phyloP scores from a whole-genome alignment of 2,888 invertebrate genomes.

The Spicauda simplicius region DNA sequence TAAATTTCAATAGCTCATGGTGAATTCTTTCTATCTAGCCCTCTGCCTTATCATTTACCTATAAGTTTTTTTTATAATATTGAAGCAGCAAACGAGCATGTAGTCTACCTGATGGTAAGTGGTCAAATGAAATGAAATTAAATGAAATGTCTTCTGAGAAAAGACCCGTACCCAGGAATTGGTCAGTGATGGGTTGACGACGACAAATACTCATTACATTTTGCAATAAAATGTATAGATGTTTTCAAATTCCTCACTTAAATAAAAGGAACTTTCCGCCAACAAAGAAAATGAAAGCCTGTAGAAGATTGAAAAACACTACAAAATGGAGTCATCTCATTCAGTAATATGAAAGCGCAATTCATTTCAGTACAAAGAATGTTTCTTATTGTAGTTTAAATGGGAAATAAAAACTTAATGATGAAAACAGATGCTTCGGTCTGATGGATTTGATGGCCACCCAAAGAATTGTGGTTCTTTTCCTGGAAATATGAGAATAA shows the following conservation, averaged over 20 bases:
- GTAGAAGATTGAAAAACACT: conserved; percentile 32
- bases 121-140: no score
- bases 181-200: no score
- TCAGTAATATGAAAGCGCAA: conserved; percentile 28
- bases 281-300: conserved; percentile 36
- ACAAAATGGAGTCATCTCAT: conserved; percentile 25
- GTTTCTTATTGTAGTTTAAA: conserved; percentile 10
- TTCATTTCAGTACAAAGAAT: conserved; percentile 29
- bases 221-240: no score
- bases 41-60: no score
- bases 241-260: conserved; percentile 16
- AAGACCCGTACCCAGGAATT: no score
- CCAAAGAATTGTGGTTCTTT: background rate
- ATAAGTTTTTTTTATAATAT: no score
- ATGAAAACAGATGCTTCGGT: conserved; percentile 4
- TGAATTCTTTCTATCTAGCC: no score
- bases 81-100: no score
- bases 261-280: conserved; percentile 24
- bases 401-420: conserved; percentile 6
- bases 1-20: no score
- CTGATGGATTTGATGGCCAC: background rate
- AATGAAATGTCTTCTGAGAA: no score
- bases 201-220: no score
- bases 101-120: no score
- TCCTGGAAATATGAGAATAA: background rate